Evolutionary conservation across 2,797 vertebrate genomes (phyloP), one percentile per base, ranked within the genome.

Genomic region (Chaetophractus vellerosus): DNA sequence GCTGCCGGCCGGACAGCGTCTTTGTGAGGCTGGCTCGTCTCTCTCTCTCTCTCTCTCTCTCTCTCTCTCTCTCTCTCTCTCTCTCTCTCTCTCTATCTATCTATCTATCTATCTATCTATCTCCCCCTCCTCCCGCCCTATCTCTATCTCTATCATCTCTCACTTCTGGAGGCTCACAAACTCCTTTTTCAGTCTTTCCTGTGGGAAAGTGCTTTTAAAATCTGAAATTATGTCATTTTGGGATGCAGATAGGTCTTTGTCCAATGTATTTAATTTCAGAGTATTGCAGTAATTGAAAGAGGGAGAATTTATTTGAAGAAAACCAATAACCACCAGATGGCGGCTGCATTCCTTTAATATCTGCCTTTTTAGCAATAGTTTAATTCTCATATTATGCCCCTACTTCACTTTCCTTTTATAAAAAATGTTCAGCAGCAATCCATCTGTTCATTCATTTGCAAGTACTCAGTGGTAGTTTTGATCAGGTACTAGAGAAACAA

Each of bases 1-100:
- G 31, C 0, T 0, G 7, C 55, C 31, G 31, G 23, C 61, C 38
- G 10, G 4, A 11, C 55, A 5, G 9, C 4, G 0, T 2, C 7
- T 52, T 36, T 15, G 16, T 1, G 50, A 48, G 24, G 33, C 48
- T 9, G 10, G 8, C n/a, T 10, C 55, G 1, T 24, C 18, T 63
- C 38, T 38, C 38, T 38, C 41, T 26, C 38, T 24, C 45, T 57
- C 9, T 48, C 31, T 36, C n/a, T 21, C 11, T 5, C 11, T 38
- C 38, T 38, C 38, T 38, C 38, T 38, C 38, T 38, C 3, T 38
- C 38, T 38, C 38, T 38, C 3, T 38, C 38, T 38, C 38, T 6
- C 38, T 38, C 38, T 38, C 38, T 38, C 6, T 38, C 38, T 38
- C 38, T 38, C 38, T 4, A 38, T 38, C 38, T n/a, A n/a, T 38